Percentiles rank a stretch among this genome's conserved stretches.
Conservation (phyloP, 2,888 invertebrate genomes). For the Portevinia maculata region DNA sequence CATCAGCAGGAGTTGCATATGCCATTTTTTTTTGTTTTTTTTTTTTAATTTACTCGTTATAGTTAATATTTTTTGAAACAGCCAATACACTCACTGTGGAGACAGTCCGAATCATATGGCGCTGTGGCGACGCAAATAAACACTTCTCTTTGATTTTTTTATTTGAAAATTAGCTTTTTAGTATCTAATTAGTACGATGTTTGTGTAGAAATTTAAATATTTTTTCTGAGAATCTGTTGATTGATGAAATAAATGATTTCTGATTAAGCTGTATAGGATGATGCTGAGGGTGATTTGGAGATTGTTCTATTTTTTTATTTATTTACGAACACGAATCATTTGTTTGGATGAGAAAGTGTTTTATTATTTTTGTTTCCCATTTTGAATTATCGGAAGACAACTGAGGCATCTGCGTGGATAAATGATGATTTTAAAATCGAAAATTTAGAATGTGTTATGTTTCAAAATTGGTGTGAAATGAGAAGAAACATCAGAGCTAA, state of each 20-base stretch:
- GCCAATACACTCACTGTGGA: background rate
- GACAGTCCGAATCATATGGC: background rate
- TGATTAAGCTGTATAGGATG: constrained; percentile 6
- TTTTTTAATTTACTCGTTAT: background rate
- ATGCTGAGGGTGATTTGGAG: constrained; percentile 1
- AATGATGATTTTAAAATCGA: constrained; percentile 44
- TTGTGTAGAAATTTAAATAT: constrained; percentile 55
- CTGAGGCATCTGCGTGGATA: constrained; percentile 33
- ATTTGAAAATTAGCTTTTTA: constrained; percentile 43
- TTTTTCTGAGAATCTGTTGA: constrained; percentile 24
- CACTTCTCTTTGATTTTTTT: background rate
- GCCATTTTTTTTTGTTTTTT: constrained; percentile 44
- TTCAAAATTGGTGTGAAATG: constrained; percentile 33
- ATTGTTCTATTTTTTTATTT: constrained; percentile 19
- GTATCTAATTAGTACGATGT: constrained; percentile 57
- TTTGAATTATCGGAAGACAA: constrained; percentile 39
- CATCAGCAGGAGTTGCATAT: constrained; percentile 28
- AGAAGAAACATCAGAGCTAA: constrained; percentile 30
- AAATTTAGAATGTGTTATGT: constrained; percentile 34
- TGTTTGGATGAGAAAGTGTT: constrained; percentile 19
- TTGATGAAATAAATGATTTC: constrained; percentile 38
- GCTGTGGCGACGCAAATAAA: constrained; percentile 32
- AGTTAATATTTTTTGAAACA: constrained; percentile 12
- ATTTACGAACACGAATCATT: constrained; percentile 35
- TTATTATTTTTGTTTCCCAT: constrained; percentile 28